These are phyloP conservation scores for Tokudaia muenninki DNA, from an alignment of 2,797 vertebrate species.

Conservation along the genomic window DNA sequence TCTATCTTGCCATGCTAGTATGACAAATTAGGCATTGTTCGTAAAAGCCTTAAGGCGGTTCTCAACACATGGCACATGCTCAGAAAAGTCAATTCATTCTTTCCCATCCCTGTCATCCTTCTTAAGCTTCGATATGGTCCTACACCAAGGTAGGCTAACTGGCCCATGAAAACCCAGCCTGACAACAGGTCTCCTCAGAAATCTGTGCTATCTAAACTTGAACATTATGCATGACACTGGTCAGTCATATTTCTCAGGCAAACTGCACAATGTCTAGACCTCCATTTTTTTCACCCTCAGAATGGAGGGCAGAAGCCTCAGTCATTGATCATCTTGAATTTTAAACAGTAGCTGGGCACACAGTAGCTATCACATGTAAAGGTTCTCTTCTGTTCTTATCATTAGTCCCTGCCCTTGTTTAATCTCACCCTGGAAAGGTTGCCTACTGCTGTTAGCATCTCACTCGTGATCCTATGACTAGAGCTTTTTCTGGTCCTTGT, in stretches of 20 bases:
- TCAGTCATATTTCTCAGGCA: neutral
- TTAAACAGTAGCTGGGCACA: neutral
- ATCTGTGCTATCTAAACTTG: neutral
- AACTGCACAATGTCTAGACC: neutral
- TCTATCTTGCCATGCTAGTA: neutral
- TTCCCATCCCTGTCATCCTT: neutral
- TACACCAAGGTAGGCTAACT: neutral
- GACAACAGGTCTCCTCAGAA: neutral
- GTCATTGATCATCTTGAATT: neutral
- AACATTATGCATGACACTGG: neutral
- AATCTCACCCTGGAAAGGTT: constrained; percentile 1
- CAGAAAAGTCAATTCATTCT: neutral
- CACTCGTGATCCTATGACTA: neutral
- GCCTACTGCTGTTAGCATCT: neutral
- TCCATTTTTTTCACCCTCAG: neutral
- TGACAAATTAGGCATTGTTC: neutral
- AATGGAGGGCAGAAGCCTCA: neutral
- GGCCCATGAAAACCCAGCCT: neutral
- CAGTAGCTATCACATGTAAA: neutral
- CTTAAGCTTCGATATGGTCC: neutral
- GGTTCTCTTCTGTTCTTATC: neutral
- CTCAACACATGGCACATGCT: neutral
- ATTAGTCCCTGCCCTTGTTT: neutral
- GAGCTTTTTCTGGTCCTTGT: neutral
- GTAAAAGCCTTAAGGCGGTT: neutral